Base-by-base conservation (phyloP, 1,140 invertebrate genomes). In the Drosophila dunni region DNA sequence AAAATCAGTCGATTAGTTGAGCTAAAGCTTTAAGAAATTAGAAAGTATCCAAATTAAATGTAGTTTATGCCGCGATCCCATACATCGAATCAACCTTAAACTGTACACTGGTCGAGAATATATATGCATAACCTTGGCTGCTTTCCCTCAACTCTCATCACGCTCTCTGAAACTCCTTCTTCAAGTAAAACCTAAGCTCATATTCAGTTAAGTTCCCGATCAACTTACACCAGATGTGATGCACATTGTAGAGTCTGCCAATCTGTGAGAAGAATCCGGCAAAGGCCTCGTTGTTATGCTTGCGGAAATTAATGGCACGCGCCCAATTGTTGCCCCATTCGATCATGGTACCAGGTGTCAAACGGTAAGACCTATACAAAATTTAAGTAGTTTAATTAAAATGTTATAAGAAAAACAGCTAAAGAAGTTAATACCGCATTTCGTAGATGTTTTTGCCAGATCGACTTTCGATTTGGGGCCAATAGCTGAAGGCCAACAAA, bases 251-350 rank as follows among this genome's bases (percentile, higher is more conserved):
- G 0, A 99, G 94, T 74, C 98, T 94, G 53, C 98, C 98, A 79
- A 99, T 97, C 93, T 99, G 98, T 15, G 98, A 98, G 93, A 99
- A 99, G 92, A 99, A 98, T 53, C 98, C 98, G 73, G 96, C 97
- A 91, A 98, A 98, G 0, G 98, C 97, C 92, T 99, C 98, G 91
- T 98, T 95, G 92, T 98, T 97, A 78, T 97, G 96, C 83, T 96
- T 95, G 42, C 98, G 94, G 92, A 96, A 97, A 89, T 97, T 97
- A 44, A 99, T 97, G 42, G 98, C 98, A 88, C 97, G 94, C 0
- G 98, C 98, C 98, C 98, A 99, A 93, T 99, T 98, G 93, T 99
- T 99, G 72, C 98, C 98, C 98, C 98, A 99, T 93, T 99, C 98
- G 79, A 99, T 99, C 97, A 99, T 99, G 1, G 98, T 99, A 29